phyloP scores from a whole-genome alignment of 1,140 invertebrate genomes.

The Macrobrachium rosenbergii region DNA sequence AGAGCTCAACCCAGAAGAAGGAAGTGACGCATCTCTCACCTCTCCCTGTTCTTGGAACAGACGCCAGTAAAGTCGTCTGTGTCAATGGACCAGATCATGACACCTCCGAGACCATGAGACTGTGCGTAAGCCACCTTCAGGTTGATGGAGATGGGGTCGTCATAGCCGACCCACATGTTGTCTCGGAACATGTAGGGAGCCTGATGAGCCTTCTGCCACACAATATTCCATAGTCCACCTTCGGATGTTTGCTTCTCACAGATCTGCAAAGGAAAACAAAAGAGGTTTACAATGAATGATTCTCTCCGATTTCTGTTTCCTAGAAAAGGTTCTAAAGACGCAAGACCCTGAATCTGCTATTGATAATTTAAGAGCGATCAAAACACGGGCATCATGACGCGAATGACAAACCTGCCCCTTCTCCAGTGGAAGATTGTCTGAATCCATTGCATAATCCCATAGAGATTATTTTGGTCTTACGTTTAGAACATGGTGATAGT shows the following conservation, averaged over 20 bases:
- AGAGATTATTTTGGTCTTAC: no score
- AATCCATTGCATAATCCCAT: no score
- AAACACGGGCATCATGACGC: no score
- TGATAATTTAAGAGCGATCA: no score
- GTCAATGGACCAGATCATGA: slow-evolving; percentile 83
- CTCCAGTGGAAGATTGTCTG: no score
- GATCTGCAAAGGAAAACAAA: slow-evolving; percentile 65
- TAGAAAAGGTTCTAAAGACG: no score
- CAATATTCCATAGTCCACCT: slow-evolving; percentile 65
- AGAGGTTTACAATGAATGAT: not conserved
- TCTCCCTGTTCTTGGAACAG: slow-evolving; percentile 70
- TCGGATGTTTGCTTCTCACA: slow-evolving; percentile 67
- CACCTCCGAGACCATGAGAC: slow-evolving; percentile 74
- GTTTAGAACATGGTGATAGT: no score
- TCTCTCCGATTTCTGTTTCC: no score
- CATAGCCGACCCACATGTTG: slow-evolving; percentile 74
- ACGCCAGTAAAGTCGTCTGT: slow-evolving; percentile 79
- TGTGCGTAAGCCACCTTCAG: slow-evolving; percentile 72
- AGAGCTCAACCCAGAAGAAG: no score
- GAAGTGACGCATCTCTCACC: slow-evolving; percentile 3
- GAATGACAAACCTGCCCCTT: no score
- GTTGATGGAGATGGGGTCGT: slow-evolving; percentile 67
- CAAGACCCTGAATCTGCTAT: no score
- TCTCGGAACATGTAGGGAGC: slow-evolving; percentile 71
- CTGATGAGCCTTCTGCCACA: slow-evolving; percentile 71